phyloP scores from a whole-genome alignment of 2,113 vertebrate species.

The Budorcas taxicolor region DNA sequence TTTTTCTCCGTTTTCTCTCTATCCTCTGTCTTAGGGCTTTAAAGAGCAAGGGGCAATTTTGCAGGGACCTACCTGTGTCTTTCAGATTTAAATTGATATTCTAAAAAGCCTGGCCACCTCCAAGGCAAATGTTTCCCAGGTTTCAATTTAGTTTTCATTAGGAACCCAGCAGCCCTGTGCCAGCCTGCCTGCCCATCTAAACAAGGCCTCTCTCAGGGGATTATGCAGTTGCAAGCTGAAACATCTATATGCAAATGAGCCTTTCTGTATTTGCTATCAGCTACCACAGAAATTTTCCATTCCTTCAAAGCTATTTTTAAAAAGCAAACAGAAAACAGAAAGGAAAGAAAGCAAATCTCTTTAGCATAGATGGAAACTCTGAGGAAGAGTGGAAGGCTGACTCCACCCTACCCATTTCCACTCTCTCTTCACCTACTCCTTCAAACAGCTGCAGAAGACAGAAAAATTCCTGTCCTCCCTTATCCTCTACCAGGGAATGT shows the following conservation, averaged over 20 bases:
- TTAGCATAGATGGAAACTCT: conserved; percentile 54
- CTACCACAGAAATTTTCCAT: conserved; percentile 79
- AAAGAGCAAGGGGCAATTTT: conserved; percentile 55
- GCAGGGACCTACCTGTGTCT: conserved; percentile 35
- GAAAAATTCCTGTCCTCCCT: neutral
- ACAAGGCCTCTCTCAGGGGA: conserved; percentile 78
- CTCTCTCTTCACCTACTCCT: neutral
- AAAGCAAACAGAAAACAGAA: neutral
- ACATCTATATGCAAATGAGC: conserved; percentile 84
- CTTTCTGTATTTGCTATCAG: conserved; percentile 76
- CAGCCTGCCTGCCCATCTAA: conserved; percentile 79
- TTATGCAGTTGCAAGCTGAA: conserved; percentile 74
- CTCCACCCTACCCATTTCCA: neutral
- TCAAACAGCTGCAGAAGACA: neutral
- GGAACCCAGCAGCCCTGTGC: conserved; percentile 67
- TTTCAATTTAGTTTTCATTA: conserved; percentile 84
- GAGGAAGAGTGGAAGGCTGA: conserved; percentile 53
- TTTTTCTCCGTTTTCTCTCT: conserved; percentile 20
- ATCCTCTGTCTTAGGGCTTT: conserved; percentile 32
- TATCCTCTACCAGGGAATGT: neutral
- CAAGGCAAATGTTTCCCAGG: conserved; percentile 74
- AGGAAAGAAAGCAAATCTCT: conserved; percentile 33
- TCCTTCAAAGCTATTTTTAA: conserved; percentile 57
- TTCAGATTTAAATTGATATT: conserved; percentile 73
- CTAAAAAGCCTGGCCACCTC: conserved; percentile 68